Evolutionary conservation across 2,888 invertebrate species (phyloP).

Genomic region (Parapristionchus giblindavisi): DNA sequence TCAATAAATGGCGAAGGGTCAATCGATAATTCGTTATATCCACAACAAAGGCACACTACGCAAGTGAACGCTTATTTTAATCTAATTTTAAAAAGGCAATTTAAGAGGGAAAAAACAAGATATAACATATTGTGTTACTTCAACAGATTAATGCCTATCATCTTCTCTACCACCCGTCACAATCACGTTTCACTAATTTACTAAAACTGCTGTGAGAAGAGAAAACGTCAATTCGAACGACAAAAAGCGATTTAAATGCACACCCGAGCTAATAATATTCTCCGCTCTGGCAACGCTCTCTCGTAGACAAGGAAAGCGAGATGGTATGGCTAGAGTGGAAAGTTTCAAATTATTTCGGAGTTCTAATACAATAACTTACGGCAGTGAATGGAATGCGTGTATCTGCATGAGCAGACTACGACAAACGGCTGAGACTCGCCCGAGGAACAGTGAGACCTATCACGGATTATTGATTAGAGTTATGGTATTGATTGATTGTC

Average conservation of each 20-base stretch:
- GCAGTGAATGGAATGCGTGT: constrained; percentile 36
- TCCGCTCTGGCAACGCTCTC: too few species aligned
- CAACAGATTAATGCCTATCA: too few species aligned
- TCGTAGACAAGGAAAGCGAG: too few species aligned
- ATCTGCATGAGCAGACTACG: constrained; percentile 38
- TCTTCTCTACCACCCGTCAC: too few species aligned
- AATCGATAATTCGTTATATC: too few species aligned
- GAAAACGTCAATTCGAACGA: background rate
- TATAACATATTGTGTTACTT: too few species aligned
- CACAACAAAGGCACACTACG: background rate
- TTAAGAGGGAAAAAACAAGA: background rate
- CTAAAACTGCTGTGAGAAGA: too few species aligned
- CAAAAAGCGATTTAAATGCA: background rate
- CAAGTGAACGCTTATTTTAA: background rate
- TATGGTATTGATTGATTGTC: background rate
- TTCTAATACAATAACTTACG: background rate
- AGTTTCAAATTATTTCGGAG: too few species aligned
- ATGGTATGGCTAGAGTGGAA: too few species aligned
- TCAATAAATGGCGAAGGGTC: background rate
- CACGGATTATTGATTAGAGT: background rate
- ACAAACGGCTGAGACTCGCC: constrained; percentile 22
- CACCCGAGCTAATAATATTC: too few species aligned
- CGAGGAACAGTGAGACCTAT: constrained; percentile 36
- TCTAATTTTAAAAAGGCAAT: background rate
- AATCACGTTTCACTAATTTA: too few species aligned